phyloP scores from a whole-genome alignment of 2,797 vertebrate genomes.

The Etheostoma nigrum region DNA sequence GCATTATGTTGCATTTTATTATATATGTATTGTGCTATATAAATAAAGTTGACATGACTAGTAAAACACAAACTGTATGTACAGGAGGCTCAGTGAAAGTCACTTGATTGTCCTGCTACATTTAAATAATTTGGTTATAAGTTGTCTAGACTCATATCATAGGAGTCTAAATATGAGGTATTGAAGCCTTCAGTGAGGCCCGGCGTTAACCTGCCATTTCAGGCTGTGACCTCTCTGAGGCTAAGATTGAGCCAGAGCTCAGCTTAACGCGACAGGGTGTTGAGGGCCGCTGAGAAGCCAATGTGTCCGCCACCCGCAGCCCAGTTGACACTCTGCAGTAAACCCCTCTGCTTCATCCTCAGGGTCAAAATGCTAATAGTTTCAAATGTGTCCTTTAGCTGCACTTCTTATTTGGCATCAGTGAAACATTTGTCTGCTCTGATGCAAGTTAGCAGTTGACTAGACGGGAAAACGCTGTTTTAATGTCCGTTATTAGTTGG shows the following conservation, averaged over 20 bases:
- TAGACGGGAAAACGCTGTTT: neutral
- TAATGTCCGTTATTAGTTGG: constrained; percentile 7
- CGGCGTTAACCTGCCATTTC: constrained; percentile 18
- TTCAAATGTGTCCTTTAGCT: constrained; percentile 60
- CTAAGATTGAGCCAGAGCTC: constrained; percentile 53
- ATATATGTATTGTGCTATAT: no score
- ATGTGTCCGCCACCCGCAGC: constrained; percentile 20
- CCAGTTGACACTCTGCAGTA: constrained; percentile 22
- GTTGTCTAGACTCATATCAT: constrained; percentile 38
- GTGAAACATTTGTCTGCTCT: constrained; percentile 31
- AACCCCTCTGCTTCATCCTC: constrained; percentile 55
- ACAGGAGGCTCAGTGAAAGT: constrained; percentile 12
- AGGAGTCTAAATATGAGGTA: constrained; percentile 16
- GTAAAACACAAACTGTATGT: neutral
- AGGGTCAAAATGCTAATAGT: constrained; percentile 66
- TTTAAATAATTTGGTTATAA: constrained; percentile 18
- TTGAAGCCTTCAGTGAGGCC: constrained; percentile 23
- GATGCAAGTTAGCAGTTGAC: neutral
- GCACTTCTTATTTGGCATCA: constrained; percentile 40
- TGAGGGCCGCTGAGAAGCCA: constrained; percentile 33
- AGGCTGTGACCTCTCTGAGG: constrained; percentile 35
- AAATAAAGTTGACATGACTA: no score
- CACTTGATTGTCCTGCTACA: neutral
- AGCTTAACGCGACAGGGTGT: constrained; percentile 48
- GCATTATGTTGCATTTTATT: no score